Conservation (phyloP, 1,140 invertebrate genomes). For the Cataglyphis hispanica region DNA sequence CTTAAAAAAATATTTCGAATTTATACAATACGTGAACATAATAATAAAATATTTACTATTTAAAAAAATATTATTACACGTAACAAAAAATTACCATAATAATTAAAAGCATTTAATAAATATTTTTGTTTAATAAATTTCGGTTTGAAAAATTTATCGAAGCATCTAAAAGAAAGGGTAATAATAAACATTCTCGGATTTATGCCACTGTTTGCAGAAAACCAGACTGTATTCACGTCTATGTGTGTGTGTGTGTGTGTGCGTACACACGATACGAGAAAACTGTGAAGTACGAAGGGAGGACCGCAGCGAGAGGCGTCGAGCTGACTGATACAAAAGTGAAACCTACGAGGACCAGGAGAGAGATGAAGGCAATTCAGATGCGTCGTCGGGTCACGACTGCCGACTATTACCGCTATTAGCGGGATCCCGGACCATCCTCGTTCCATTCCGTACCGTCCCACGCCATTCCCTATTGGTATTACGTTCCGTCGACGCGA, state of each 20-base stretch:
- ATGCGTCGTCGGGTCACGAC: slow-evolving; percentile 81
- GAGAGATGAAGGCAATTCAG: slow-evolving; percentile 80
- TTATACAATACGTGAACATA: neutral
- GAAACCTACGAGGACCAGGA: slow-evolving; percentile 70
- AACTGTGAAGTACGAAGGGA: neutral
- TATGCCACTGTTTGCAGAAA: slow-evolving; percentile 35
- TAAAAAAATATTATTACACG: too few species aligned
- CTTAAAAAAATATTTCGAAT: neutral
- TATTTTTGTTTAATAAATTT: neutral
- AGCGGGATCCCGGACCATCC: slow-evolving; percentile 76
- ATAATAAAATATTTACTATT: neutral
- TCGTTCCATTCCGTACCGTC: slow-evolving; percentile 70
- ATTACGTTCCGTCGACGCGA: slow-evolving; percentile 67
- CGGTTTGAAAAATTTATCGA: neutral
- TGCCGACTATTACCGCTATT: slow-evolving; percentile 81
- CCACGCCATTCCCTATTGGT: slow-evolving; percentile 73
- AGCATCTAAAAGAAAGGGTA: neutral
- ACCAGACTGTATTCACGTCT: too few species aligned
- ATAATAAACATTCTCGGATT: slow-evolving; percentile 33
- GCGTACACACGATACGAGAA: neutral
- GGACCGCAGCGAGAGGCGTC: slow-evolving; percentile 58
- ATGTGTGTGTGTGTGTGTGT: neutral
- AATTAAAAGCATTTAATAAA: too few species aligned
- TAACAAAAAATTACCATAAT: too few species aligned
- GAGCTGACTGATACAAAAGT: slow-evolving; percentile 73